Evolutionary conservation across 2,888 invertebrate genomes (phyloP).

Genomic region (Pheosia tremula): DNA sequence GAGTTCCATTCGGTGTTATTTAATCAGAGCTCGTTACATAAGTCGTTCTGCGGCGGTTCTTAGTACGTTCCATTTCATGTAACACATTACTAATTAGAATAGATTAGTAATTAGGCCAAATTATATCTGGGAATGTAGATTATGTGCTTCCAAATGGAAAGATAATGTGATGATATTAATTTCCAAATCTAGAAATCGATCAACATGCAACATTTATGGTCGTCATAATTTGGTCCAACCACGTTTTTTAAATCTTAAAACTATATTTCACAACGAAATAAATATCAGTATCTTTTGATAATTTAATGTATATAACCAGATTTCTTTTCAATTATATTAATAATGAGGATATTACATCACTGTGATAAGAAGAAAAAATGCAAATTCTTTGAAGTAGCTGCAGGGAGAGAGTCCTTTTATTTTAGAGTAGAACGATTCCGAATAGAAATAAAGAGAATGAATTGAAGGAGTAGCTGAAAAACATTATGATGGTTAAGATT

Average conservation of each 20-base stretch:
- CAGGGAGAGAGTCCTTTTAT: neutral
- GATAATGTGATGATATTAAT: too few relatives aligned
- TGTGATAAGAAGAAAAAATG: neutral
- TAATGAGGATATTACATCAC: constrained; percentile 4
- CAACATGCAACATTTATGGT: too few relatives aligned
- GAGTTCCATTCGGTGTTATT: constrained; percentile 7
- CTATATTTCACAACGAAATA: neutral
- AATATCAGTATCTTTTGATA: neutral
- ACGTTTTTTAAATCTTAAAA: too few relatives aligned
- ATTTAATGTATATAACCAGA: neutral
- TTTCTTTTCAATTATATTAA: neutral
- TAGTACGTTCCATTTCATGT: constrained; percentile 20
- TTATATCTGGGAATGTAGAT: too few relatives aligned
- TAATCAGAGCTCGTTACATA: constrained; percentile 26
- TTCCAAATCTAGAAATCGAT: too few relatives aligned
- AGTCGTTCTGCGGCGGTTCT: constrained; percentile 11
- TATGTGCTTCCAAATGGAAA: too few relatives aligned
- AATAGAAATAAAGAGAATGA: constrained; percentile 1
- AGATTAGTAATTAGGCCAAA: neutral
- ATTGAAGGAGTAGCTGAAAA: neutral
- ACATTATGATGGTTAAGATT: neutral
- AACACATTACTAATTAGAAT: constrained; percentile 29
- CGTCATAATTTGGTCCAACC: too few relatives aligned
- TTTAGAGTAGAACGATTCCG: neutral
- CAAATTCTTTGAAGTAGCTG: neutral